Base-by-base conservation (phyloP, 2,113 vertebrate species). In the Lepus europaeus region DNA sequence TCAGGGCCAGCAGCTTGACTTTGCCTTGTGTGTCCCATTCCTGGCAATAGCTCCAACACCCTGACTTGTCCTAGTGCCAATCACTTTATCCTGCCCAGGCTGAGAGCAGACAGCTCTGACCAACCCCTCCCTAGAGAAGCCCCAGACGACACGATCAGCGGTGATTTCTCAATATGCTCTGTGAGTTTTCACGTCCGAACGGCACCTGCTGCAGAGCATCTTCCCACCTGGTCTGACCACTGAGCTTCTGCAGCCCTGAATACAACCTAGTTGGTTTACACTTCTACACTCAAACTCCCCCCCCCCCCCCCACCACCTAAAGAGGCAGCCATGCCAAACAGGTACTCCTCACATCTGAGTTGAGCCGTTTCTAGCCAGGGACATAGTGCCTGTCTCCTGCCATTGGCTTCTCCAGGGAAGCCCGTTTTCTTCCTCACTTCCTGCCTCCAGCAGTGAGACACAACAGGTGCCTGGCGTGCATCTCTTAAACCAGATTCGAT, bases 61-160 rank as follows among this genome's bases (percentile, higher is more conserved):
- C 9, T 36, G 45, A 53, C 39, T 29, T 0, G 3, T 53, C 16
- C 22, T 36, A 8, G 39, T 51, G 5, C 45, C 45, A 45, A 45
- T 73, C 45, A 14, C 33, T 69, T 53, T 13, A 13, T 72, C 19
- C 9, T 13, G 12, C 33, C 9, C 19, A 56, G 70, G 53, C 25
- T 59, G 36, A 25, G 59, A 74, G 39, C 64, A 56, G 64, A 51
- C 39, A 56, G 20, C 80, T 31, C 27, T 17, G 29, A 77, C 13
- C 36, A 76, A 45, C 31, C 22, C 1, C 12, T 39, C 23, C 17
- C 14, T 25, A 16, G 3, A 17, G 31, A 68, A 87, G 25, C 12
- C 14, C 29, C 31, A 10, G 63, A 78, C 39, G 39, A 0, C 0
- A 9, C 45, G 6, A 22, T 25, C 14, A 51, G 11, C 0, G 22